Conservation (phyloP, 1,140 invertebrate genomes). For the Schlechtendalia chinensis region DNA sequence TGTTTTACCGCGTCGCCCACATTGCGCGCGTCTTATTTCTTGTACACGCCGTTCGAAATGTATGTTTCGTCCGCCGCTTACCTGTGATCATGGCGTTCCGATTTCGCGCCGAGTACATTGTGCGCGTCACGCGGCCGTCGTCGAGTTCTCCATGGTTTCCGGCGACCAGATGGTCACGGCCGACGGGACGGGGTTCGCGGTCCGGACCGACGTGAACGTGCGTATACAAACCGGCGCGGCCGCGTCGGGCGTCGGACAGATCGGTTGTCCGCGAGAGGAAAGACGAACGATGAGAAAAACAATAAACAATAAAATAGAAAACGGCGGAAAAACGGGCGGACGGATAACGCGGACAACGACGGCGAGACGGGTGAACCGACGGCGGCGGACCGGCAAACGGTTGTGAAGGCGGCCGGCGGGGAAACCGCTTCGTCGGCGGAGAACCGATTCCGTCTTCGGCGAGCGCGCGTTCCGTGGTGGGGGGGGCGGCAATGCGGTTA, state of each 20-base stretch:
- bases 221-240: no score
- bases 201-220: no score
- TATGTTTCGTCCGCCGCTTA: no score
- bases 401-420: slow-evolving; percentile 3
- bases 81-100: slow-evolving; percentile 29
- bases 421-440: slow-evolving; percentile 20
- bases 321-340: no score
- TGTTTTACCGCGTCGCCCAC: no score
- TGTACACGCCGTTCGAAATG: no score
- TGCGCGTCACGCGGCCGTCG: not conserved
- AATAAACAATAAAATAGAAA: no score
- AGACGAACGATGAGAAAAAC: no score
- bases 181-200: not conserved
- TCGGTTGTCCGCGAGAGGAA: no score
- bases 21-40: no score
- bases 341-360: not conserved
- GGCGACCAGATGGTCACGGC: slow-evolving; percentile 22
- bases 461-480: not conserved
- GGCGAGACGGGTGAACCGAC: not conserved
- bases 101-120: slow-evolving; percentile 37
- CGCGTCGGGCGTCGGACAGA: no score
- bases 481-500: not conserved
- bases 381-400: slow-evolving; percentile 24
- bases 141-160: not conserved
- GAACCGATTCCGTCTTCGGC: slow-evolving; percentile 19